Conservation (phyloP, 2,113 vertebrate species). For the Orycteropus afer region DNA sequence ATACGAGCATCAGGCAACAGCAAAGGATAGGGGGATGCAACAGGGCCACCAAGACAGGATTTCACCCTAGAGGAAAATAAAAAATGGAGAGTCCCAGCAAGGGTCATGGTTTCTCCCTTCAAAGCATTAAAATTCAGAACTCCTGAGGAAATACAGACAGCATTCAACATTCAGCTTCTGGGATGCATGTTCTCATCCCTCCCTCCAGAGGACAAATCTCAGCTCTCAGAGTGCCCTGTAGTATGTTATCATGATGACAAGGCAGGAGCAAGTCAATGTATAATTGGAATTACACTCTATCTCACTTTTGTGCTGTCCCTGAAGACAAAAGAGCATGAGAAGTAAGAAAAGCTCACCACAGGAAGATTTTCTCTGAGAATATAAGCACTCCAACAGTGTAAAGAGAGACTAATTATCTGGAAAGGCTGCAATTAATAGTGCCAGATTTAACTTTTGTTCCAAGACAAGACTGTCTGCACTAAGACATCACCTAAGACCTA, state of each 20-base stretch:
- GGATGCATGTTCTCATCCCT: background rate
- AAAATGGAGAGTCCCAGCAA: background rate
- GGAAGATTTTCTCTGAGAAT: background rate
- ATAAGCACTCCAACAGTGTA: background rate
- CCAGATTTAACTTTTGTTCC: conserved; percentile 55
- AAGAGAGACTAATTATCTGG: conserved; percentile 9
- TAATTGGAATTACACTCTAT: background rate
- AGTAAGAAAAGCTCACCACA: background rate
- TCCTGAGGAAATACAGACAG: background rate
- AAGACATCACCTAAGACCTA: background rate
- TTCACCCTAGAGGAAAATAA: background rate
- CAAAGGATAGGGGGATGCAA: background rate
- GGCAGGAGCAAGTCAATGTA: background rate
- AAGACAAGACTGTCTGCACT: background rate
- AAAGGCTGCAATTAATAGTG: conserved; percentile 36
- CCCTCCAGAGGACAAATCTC: background rate
- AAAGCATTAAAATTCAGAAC: background rate
- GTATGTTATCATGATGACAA: background rate
- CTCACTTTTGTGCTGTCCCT: background rate
- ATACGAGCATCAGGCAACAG: background rate
- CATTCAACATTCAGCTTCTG: background rate
- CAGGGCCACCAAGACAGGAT: no score
- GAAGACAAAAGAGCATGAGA: background rate
- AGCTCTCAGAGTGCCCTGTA: background rate
- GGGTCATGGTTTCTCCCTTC: background rate